phyloP scores from a whole-genome alignment of 1,140 invertebrate genomes.

The Nasonia giraulti region DNA sequence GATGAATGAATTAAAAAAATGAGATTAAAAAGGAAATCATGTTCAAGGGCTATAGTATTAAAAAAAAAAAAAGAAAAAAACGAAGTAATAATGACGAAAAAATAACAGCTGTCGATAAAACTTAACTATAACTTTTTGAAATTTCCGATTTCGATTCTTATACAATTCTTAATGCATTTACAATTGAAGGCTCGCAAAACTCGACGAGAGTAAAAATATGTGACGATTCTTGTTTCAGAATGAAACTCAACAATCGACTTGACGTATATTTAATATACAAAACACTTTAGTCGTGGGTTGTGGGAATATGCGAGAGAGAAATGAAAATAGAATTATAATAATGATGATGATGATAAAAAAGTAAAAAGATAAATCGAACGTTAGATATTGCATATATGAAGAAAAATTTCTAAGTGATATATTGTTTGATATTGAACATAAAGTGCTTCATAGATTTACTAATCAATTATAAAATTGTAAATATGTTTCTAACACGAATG shows the following conservation, averaged over 20 bases:
- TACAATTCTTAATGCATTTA: slow-evolving; percentile 50
- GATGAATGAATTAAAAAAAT: slow-evolving; percentile 22
- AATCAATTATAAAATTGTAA: slow-evolving; percentile 54
- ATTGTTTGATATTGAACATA: slow-evolving; percentile 52
- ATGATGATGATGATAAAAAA: slow-evolving; percentile 18
- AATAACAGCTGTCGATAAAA: slow-evolving; percentile 26
- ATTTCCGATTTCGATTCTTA: slow-evolving; percentile 33
- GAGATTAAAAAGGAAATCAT: slow-evolving; percentile 20
- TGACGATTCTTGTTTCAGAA: slow-evolving; percentile 32
- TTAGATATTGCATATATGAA: slow-evolving; percentile 43
- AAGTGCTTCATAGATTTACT: slow-evolving; percentile 53
- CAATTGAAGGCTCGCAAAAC: slow-evolving; percentile 39
- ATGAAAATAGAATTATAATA: slow-evolving; percentile 22
- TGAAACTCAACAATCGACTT: slow-evolving; percentile 33
- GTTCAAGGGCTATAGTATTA: slow-evolving; percentile 39
- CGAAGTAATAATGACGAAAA: slow-evolving; percentile 2
- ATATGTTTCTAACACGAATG: slow-evolving; percentile 56
- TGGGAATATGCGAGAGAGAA: slow-evolving; percentile 13
- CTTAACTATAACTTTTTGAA: not conserved
- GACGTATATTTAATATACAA: slow-evolving; percentile 40
- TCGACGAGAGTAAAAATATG: slow-evolving; percentile 20
- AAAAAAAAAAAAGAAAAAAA: slow-evolving; percentile 29
- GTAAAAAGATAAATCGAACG: slow-evolving; percentile 26
- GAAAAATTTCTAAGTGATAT: slow-evolving; percentile 52
- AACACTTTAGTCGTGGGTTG: slow-evolving; percentile 22